Evolutionary conservation across 2,888 invertebrate genomes (phyloP).

Genomic region (Xylocampa areola): DNA sequence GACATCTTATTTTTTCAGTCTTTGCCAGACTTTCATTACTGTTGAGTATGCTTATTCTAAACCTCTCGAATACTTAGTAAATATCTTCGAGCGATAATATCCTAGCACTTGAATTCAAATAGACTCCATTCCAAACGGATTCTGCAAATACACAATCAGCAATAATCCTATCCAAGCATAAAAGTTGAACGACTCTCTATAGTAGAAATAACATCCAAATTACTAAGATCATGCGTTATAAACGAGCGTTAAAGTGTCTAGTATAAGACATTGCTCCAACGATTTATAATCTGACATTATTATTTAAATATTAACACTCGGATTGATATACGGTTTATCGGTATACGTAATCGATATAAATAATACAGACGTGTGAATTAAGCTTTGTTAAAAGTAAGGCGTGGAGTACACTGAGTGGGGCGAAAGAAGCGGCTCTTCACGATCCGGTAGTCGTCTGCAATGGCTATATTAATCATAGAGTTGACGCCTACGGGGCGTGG

Average conservation of each 20-base stretch:
- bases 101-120: constrained; percentile 8
- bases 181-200: constrained; percentile 63
- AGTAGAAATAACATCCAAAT: constrained; percentile 59
- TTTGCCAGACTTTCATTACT: constrained; percentile 1
- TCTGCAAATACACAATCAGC: constrained; percentile 29
- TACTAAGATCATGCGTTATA: constrained; percentile 62
- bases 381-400: constrained; percentile 68
- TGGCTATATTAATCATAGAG: constrained; percentile 84
- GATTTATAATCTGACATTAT: constrained; percentile 76
- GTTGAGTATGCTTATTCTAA: constrained; percentile 1
- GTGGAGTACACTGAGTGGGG: constrained; percentile 72
- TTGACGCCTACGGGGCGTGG: constrained; percentile 87
- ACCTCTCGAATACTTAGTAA: background rate
- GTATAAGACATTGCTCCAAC: constrained; percentile 60
- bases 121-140: constrained; percentile 17
- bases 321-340: constrained; percentile 69
- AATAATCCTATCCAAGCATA: constrained; percentile 56
- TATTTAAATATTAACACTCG: constrained; percentile 79
- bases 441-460: constrained; percentile 81
- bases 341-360: constrained; percentile 76
- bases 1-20: background rate
- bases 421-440: constrained; percentile 68
- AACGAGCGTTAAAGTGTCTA: constrained; percentile 66
- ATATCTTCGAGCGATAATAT: constrained; percentile 1
- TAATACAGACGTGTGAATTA: constrained; percentile 76